phyloP scores from a whole-genome alignment of 2,888 invertebrate genomes.

The Apoderus coryli region DNA sequence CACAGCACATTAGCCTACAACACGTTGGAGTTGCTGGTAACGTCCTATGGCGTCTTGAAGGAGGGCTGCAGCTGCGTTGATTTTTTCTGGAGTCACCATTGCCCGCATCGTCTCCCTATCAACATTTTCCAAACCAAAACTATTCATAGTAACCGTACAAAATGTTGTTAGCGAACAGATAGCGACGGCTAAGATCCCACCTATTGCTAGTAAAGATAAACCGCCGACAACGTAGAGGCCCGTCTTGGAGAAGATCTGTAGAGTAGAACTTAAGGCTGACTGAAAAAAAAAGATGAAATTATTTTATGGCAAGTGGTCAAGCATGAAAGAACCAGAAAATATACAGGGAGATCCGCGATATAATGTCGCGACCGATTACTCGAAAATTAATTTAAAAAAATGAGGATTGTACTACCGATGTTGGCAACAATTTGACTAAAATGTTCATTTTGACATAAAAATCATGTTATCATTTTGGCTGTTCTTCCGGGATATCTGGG shows the following conservation, averaged over 20 bases:
- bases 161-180: conserved; percentile 48
- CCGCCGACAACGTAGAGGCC: conserved; percentile 33
- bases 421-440: too few species aligned
- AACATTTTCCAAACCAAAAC: conserved; percentile 23
- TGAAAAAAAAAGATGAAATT: conserved; percentile 18
- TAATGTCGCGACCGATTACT: too few species aligned
- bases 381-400: too few species aligned
- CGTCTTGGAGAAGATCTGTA: conserved; percentile 31
- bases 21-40: conserved; percentile 33
- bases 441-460: too few species aligned
- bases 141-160: conserved; percentile 42
- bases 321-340: too few species aligned
- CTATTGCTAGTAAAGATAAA: conserved; percentile 34
- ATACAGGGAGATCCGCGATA: too few species aligned
- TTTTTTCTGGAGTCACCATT: conserved; percentile 41
- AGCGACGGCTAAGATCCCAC: conserved; percentile 40
- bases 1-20: conserved; percentile 13
- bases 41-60: conserved; percentile 48
- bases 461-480: too few species aligned
- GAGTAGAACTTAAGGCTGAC: conserved; percentile 23
- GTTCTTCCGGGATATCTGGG: too few species aligned
- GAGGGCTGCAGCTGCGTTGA: conserved; percentile 42
- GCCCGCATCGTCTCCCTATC: conserved; percentile 39
- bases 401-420: too few species aligned
- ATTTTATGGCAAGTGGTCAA: too few species aligned